phyloP scores from a whole-genome alignment of 2,888 invertebrate species.

The Pseudoips prasinana region DNA sequence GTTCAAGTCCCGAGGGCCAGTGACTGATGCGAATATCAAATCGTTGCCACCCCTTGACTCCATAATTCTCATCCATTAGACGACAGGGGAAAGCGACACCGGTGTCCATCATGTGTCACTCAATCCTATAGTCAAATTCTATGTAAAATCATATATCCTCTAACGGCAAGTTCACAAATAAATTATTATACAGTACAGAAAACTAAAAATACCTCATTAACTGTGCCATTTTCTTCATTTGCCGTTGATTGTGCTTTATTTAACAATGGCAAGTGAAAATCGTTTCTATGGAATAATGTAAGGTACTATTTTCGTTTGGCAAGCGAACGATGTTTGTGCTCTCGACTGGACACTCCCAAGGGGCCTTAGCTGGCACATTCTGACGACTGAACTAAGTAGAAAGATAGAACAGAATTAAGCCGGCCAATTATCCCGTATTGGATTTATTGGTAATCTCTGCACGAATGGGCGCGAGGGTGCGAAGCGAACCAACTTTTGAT shows the following conservation, averaged over 20 bases:
- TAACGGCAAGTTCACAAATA: constrained; percentile 18
- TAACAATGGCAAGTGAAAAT: constrained; percentile 46
- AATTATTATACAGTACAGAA: constrained; percentile 37
- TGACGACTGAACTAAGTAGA: constrained; percentile 82
- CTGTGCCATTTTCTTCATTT: constrained; percentile 65
- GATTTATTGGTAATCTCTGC: constrained; percentile 83
- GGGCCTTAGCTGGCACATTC: constrained; percentile 80
- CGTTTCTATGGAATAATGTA: constrained; percentile 48
- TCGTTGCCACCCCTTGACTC: constrained; percentile 72
- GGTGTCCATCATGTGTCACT: constrained; percentile 56
- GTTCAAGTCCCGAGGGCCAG: constrained; percentile 62
- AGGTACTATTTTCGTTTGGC: constrained; percentile 63
- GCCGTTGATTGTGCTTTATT: constrained; percentile 48
- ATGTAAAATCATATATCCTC: constrained; percentile 23
- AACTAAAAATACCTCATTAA: constrained; percentile 68
- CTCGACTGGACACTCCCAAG: constrained; percentile 74
- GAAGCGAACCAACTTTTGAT: constrained; percentile 80
- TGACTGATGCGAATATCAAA: constrained; percentile 75
- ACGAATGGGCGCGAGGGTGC: constrained; percentile 82
- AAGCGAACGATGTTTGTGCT: constrained; percentile 59
- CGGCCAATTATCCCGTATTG: constrained; percentile 83
- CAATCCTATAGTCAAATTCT: constrained; percentile 27
- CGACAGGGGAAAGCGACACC: constrained; percentile 57
- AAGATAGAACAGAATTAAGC: constrained; percentile 83
- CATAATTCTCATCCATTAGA: constrained; percentile 71